A percentile compares a stretch with the other conserved stretches of the same genome.
Evolutionary conservation across 2,888 invertebrate genomes (phyloP).

Genomic region (Notodonta ziczac): DNA sequence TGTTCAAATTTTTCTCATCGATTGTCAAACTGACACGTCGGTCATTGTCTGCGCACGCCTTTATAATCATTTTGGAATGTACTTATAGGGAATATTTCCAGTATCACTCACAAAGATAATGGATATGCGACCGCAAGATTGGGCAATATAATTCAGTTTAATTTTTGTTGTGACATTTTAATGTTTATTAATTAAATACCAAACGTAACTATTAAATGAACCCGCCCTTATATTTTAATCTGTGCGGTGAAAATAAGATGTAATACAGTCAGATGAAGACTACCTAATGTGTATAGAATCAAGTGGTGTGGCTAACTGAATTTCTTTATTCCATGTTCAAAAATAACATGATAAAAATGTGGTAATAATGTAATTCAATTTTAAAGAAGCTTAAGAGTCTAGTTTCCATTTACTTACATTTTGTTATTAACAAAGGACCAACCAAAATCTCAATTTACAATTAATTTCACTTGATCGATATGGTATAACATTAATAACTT

Average conservation of each 20-base stretch:
- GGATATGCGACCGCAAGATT: slow-evolving; percentile 28
- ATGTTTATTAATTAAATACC: slow-evolving; percentile 31
- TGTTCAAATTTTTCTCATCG: too few relatives aligned
- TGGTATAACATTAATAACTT: too few relatives aligned
- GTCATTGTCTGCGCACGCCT: too few relatives aligned
- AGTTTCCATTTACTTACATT: too few relatives aligned
- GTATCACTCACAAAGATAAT: slow-evolving; percentile 50
- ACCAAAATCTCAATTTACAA: too few relatives aligned
- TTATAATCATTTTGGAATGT: slow-evolving; percentile 54
- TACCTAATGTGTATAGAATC: too few relatives aligned
- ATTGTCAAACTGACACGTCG: slow-evolving; percentile 22
- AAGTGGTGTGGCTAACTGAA: neutral
- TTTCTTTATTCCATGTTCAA: neutral
- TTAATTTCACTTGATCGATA: too few relatives aligned
- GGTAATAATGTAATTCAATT: too few relatives aligned
- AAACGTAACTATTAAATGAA: slow-evolving; percentile 8
- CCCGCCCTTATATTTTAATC: slow-evolving; percentile 8
- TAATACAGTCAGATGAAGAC: too few relatives aligned
- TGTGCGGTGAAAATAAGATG: slow-evolving; percentile 6
- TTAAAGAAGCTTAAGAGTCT: too few relatives aligned
- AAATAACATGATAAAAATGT: neutral
- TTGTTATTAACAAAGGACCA: too few relatives aligned
- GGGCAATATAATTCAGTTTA: slow-evolving; percentile 34
- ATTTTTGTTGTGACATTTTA: slow-evolving; percentile 38
- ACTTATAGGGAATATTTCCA: slow-evolving; percentile 52